phyloP scores from a whole-genome alignment of 1,140 invertebrate species.

The Diachasmimorpha longicaudata region DNA sequence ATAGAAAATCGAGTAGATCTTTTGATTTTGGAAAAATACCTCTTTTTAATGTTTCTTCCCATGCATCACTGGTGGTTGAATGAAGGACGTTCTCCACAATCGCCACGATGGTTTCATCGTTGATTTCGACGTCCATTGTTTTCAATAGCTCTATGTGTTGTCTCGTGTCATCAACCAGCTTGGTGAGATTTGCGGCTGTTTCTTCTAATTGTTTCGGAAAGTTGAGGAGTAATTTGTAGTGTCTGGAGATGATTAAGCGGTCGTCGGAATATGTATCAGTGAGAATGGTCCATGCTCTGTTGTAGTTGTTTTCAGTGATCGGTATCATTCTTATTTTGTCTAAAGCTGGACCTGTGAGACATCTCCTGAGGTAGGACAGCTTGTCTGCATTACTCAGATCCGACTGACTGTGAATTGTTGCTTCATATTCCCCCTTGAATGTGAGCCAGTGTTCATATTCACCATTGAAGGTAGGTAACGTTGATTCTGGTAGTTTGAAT shows the following conservation, averaged over 20 bases:
- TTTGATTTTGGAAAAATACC: neutral
- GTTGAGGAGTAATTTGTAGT: neutral
- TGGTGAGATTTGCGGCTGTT: neutral
- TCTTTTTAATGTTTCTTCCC: neutral
- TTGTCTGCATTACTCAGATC: constrained; percentile 28
- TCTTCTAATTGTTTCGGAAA: neutral
- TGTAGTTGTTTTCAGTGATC: constrained; percentile 26
- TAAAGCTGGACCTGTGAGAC: constrained; percentile 11
- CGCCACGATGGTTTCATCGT: neutral
- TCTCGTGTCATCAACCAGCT: neutral
- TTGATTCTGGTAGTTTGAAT: constrained; percentile 25
- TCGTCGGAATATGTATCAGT: neutral
- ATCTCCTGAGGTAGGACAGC: constrained; percentile 34
- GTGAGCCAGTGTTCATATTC: constrained; percentile 32
- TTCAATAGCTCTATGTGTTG: neutral
- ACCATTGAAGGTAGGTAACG: constrained; percentile 25
- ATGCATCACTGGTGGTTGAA: neutral
- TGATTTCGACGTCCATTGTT: neutral
- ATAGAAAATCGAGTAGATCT: neutral
- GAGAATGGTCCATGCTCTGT: constrained; percentile 13
- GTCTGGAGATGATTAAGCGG: neutral
- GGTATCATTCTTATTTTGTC: constrained; percentile 23
- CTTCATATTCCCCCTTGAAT: constrained; percentile 25
- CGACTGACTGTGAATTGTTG: constrained; percentile 11
- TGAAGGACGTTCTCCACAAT: neutral